Base-by-base conservation (phyloP, 2,888 invertebrate species). In the Drosophila acutilabella region DNA sequence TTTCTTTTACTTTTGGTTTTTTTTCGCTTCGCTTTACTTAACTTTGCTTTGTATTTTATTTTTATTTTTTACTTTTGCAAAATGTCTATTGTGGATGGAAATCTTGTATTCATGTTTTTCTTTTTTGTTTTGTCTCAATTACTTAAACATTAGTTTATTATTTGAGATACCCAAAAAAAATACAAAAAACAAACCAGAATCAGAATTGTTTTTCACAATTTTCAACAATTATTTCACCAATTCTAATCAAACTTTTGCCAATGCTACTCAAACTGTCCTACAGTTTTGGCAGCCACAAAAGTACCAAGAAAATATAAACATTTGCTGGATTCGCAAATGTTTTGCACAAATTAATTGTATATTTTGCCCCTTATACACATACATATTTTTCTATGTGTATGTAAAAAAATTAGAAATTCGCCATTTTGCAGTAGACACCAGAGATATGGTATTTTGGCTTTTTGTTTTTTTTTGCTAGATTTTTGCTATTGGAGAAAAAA, bases 11-110 rank as follows among this genome's bases (percentile, higher is more conserved):
- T 2, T 33, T 33, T 13, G 11, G 36, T 36, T 36, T 36, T 4
- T 45, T 16, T 54, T 18, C 30, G 2, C n/a, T 30, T 30, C 8
- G 30, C 30, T 30, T 30, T 30, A 30, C 30, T 30, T 30, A 30
- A 8, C 30, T 30, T 30, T 30, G 30, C 8, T 30, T 30, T 30
- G 30, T 44, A 50, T 57, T 57, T 51, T 23, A 20, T 38, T 36
- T 50, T 54, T n/a, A 26, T 44, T 36, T 38, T 33, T 30, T 14
- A 18, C 40, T 23, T 33, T 54, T 30, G 42, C 40, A 56, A 30
- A 57, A 53, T 54, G 61, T 57, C 44, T 64, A 45, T 58, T 64
- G 50, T 64, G 64, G 64, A 64, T 64, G 64, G 64, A 64, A 51
- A 64, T 58, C 26, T 64, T 61, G 38, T 54, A 36, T 61, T 58